Conservation (phyloP, 2,888 invertebrate species). For the Andricus quercusramuli region DNA sequence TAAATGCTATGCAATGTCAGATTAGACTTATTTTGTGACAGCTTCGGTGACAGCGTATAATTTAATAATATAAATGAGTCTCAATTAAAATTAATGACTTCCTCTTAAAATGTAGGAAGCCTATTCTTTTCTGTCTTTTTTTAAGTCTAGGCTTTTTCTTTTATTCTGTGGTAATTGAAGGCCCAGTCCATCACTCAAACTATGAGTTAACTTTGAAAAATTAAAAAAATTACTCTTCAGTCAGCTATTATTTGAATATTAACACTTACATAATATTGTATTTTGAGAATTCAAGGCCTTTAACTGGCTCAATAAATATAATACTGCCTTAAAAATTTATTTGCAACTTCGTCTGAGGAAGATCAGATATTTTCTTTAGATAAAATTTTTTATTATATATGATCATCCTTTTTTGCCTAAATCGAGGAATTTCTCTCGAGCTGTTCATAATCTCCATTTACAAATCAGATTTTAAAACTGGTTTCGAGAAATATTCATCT, state of each 20-base stretch:
- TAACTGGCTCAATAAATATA: no score
- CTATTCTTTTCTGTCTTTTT: background rate
- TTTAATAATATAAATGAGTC: slow-evolving; percentile 30
- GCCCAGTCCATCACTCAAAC: no score
- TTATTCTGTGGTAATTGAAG: background rate
- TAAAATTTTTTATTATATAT: background rate
- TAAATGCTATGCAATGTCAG: slow-evolving; percentile 22
- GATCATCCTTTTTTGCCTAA: background rate
- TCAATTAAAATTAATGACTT: slow-evolving; percentile 12
- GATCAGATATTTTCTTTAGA: background rate
- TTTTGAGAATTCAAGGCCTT: no score
- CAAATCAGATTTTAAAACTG: slow-evolving; percentile 31
- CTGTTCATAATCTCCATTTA: slow-evolving; percentile 17
- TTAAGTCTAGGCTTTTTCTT: background rate
- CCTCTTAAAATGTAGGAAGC: slow-evolving; percentile 8
- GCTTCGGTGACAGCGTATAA: slow-evolving; percentile 9
- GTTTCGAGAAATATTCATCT: slow-evolving; percentile 26
- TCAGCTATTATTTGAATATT: no score
- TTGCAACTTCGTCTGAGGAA: background rate
- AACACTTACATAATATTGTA: no score
- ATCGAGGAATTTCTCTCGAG: background rate
- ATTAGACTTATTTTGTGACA: slow-evolving; percentile 5
- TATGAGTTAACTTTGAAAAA: no score
- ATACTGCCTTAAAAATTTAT: no score
- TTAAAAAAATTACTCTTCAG: no score